Base-by-base conservation (phyloP, 1,140 invertebrate genomes). In the Tetranychus cinnabarinus region DNA sequence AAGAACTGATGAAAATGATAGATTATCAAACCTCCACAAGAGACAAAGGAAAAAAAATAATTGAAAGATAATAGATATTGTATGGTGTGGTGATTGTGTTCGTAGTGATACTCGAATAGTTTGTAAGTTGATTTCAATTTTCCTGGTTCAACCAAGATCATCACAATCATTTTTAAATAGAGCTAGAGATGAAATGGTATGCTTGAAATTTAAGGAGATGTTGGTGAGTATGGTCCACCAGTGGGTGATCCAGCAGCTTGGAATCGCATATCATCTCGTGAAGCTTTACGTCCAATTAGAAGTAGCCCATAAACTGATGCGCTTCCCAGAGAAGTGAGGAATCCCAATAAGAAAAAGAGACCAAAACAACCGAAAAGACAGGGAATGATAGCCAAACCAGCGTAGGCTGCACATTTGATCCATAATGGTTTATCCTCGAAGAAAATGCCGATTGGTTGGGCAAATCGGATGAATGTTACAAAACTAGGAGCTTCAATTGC, bases 401-500 rank as follows among this genome's bases (percentile, higher is more conserved):
- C 64, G 55, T 65, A 65, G 37, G 60, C 34, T 12, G 59, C 62
- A 33, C 36, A 54, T 59, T 65, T 65, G 23, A 65, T 59, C 64
- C 64, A 65, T 37, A 56, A 12, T 36, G 64, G 64, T 45, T 65
- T 65, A 31, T 54, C 56, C 45, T 65, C 64, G 36, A 65, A 36
- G 36, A 65, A 57, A 10, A 56, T 57, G n/a, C 64, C 64, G 34
- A 62, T 57, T 33, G 62, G 58, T 15, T 57, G 61, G n/a, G 64
- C 64, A 46, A 63, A 63, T 34, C 63, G 42, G 8, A 65, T 47
- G 35, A 63, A 63, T 47, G 64, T 37, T 13, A 65, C 61, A 61
- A 65, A 64, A 12, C 56, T 55, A 23, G 64, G 64, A 52, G 61
- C 64, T 59, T 65, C 64, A 36, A 65, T 63, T 8, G 62, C 59